phyloP scores from a whole-genome alignment of 2,797 vertebrate species.

The Oryzias dopingdopingensis region DNA sequence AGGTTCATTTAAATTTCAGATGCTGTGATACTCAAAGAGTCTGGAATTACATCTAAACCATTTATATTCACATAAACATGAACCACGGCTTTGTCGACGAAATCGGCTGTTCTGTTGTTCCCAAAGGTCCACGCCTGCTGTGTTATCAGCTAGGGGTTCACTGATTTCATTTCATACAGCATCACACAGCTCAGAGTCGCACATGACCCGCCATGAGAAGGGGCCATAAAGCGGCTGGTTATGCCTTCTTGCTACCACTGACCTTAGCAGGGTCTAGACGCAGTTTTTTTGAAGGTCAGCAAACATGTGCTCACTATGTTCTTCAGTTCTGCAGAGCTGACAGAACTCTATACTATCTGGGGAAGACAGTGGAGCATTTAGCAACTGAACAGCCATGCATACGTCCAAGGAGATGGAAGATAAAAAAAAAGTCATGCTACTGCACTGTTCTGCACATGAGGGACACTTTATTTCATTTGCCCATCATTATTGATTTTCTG shows the following conservation, averaged over 20 bases:
- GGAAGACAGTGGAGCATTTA: conserved; percentile 12
- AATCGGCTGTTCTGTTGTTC: not conserved
- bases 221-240: not conserved
- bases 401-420: not conserved
- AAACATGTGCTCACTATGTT: no score
- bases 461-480: no score
- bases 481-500: no score
- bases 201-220: not conserved
- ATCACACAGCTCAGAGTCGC: not conserved
- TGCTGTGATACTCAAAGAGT: not conserved
- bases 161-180: not conserved
- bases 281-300: no score
- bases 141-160: not conserved
- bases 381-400: conserved; percentile 4
- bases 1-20: not conserved
- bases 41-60: conserved; percentile 1
- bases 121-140: not conserved
- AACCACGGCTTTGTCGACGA: not conserved
- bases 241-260: no score
- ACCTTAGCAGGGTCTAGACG: no score
- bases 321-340: no score
- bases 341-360: not conserved
- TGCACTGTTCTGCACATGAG: no score
- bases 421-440: not conserved
- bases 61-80: conserved; percentile 1